A percentile compares a stretch with the other conserved stretches of the same genome.
These are phyloP conservation scores for Candoia aspera DNA, from an alignment of 2,113 vertebrate species.

Conservation along the genomic window DNA sequence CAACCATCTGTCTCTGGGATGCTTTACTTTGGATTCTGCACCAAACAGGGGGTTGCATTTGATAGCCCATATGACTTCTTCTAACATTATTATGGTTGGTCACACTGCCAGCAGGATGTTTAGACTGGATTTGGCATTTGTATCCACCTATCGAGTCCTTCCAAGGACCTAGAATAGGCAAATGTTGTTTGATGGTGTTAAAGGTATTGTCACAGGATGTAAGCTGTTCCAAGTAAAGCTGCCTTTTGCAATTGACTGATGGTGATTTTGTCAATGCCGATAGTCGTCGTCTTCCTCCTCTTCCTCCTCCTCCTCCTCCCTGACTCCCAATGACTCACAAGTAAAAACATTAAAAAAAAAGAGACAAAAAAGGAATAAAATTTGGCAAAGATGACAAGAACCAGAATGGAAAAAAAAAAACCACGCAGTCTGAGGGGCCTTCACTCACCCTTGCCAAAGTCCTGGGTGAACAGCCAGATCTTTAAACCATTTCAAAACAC, in stretches of 20 bases:
- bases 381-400: not conserved
- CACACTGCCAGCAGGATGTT: too few relatives aligned
- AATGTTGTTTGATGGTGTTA: too few relatives aligned
- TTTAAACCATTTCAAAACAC: not conserved
- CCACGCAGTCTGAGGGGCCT: not conserved
- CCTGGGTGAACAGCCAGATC: not conserved
- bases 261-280: too few relatives aligned
- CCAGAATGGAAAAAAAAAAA: not conserved
- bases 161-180: too few relatives aligned
- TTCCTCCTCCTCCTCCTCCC: not conserved
- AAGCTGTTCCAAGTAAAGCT: too few relatives aligned
- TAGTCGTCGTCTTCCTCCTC: too few relatives aligned
- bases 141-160: too few relatives aligned
- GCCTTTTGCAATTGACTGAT: too few relatives aligned
- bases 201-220: too few relatives aligned
- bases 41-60: not conserved
- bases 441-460: not conserved
- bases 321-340: not conserved
- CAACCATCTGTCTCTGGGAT: not conserved
- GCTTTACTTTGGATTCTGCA: not conserved
- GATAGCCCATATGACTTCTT: not conserved
- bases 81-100: not conserved
- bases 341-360: not conserved
- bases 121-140: too few relatives aligned
- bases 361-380: not conserved